Evolutionary conservation across 2,797 vertebrate species (phyloP).

Genomic region (Pempheris klunzingeri): DNA sequence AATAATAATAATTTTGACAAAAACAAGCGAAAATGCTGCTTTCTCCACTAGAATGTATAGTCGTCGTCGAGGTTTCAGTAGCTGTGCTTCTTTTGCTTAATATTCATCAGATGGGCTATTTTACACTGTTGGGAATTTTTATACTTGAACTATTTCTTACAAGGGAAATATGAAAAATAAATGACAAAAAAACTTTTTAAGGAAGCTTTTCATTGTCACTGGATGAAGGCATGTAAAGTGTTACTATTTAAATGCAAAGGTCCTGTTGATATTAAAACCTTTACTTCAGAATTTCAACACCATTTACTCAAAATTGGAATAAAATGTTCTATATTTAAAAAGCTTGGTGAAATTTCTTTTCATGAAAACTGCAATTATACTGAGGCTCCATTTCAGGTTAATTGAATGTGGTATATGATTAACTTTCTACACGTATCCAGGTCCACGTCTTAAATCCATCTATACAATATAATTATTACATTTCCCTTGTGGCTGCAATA

Average conservation of each 20-base stretch:
- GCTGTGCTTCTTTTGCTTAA: slow-evolving; percentile 95
- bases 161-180: slow-evolving; percentile 97
- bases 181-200: slow-evolving; percentile 88
- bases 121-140: slow-evolving; percentile 99
- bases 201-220: slow-evolving; percentile 95
- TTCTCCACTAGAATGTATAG: slow-evolving; percentile 92
- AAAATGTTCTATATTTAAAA: slow-evolving; percentile 87
- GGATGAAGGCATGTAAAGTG: slow-evolving; percentile 93
- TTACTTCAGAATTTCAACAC: slow-evolving; percentile 93
- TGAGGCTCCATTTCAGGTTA: not conserved
- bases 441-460: not conserved
- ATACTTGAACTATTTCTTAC: slow-evolving; percentile 99
- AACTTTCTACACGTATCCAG: not conserved
- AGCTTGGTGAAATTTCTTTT: slow-evolving; percentile 56
- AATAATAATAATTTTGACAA: slow-evolving; percentile 72
- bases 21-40: slow-evolving; percentile 91
- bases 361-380: not conserved
- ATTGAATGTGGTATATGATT: slow-evolving; percentile 9
- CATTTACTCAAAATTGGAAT: slow-evolving; percentile 94
- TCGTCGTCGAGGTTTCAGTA: slow-evolving; percentile 92
- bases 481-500: slow-evolving; percentile 3
- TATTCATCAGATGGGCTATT: slow-evolving; percentile 95
- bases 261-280: slow-evolving; percentile 93
- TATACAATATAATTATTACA: not conserved
- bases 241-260: slow-evolving; percentile 93